A percentile compares a stretch with the other conserved stretches of the same genome.
phyloP scores from a whole-genome alignment of 2,888 invertebrate genomes.

The Enchytraeus crypticus region DNA sequence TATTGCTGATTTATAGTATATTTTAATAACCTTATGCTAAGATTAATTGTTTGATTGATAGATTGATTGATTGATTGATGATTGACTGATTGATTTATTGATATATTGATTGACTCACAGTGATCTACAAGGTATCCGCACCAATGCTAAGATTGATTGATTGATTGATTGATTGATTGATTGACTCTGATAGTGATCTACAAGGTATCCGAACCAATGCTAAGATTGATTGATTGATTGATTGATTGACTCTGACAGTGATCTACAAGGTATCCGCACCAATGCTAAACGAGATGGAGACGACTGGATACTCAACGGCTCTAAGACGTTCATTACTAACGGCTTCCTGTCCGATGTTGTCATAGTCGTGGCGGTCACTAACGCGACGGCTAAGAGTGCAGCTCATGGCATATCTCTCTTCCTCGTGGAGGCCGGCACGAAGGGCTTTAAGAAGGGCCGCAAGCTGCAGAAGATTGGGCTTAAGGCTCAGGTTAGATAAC shows the following conservation, averaged over 20 bases:
- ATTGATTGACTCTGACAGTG: too few species aligned
- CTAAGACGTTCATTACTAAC: slow-evolving; percentile 51
- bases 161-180: too few species aligned
- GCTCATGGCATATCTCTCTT: slow-evolving; percentile 51
- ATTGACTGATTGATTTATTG: too few species aligned
- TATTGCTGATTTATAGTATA: too few species aligned
- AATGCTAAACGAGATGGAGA: slow-evolving; percentile 48
- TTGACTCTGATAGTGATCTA: too few species aligned
- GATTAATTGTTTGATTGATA: too few species aligned
- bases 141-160: too few species aligned
- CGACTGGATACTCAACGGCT: slow-evolving; percentile 51
- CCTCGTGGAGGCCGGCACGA: slow-evolving; percentile 48
- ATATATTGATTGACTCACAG: too few species aligned
- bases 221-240: too few species aligned
- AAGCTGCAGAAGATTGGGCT: slow-evolving; percentile 50
- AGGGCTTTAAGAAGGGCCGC: slow-evolving; percentile 49
- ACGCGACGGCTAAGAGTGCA: slow-evolving; percentile 45
- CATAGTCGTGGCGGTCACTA: slow-evolving; percentile 50
- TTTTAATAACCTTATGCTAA: too few species aligned
- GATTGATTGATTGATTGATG: too few species aligned
- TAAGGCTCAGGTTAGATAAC: slow-evolving; percentile 39
- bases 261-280: slow-evolving; percentile 50
- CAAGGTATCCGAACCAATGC: too few species aligned
- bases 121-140: slow-evolving; percentile 50
- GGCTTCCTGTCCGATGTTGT: slow-evolving; percentile 48